These are phyloP conservation scores for Hedya salicella DNA, from an alignment of 2,888 invertebrate species.

Conservation along the genomic window DNA sequence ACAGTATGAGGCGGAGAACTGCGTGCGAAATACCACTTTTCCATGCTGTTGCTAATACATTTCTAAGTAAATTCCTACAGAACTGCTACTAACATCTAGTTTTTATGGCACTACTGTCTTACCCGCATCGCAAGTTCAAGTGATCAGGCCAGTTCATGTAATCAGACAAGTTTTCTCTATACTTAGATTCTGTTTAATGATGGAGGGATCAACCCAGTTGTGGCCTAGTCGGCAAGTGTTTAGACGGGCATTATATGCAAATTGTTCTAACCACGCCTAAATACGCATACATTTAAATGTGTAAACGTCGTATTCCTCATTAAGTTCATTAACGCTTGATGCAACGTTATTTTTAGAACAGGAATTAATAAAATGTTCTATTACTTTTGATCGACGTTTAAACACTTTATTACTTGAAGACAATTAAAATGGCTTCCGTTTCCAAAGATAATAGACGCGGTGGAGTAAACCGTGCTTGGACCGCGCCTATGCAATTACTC, in stretches of 20 bases:
- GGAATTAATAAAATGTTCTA: neutral
- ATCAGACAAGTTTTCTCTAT: conserved; percentile 19
- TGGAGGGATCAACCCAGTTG: neutral
- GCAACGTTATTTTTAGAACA: conserved; percentile 12
- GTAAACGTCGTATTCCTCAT: conserved; percentile 35
- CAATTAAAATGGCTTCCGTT: conserved; percentile 17
- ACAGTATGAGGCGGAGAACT: conserved; percentile 36
- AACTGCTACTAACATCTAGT: conserved; percentile 54
- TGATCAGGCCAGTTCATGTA: conserved; percentile 6
- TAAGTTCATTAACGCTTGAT: conserved; percentile 37
- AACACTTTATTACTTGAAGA: neutral
- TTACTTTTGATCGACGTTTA: neutral
- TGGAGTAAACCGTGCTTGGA: conserved; percentile 28
- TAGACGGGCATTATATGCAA: conserved; percentile 45
- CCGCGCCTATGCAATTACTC: conserved; percentile 53
- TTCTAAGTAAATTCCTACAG: conserved; percentile 38
- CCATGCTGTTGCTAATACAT: conserved; percentile 52
- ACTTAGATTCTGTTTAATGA: conserved; percentile 19
- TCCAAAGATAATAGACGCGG: conserved; percentile 48
- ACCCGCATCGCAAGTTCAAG: conserved; percentile 25
- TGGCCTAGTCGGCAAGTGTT: conserved; percentile 26
- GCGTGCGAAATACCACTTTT: conserved; percentile 46
- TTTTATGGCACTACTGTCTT: conserved; percentile 55
- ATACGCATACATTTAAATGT: conserved; percentile 47
- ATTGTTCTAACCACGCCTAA: conserved; percentile 44